These are phyloP conservation scores for Octomys mimax DNA, from an alignment of 2,797 vertebrate species.

Conservation along the genomic window DNA sequence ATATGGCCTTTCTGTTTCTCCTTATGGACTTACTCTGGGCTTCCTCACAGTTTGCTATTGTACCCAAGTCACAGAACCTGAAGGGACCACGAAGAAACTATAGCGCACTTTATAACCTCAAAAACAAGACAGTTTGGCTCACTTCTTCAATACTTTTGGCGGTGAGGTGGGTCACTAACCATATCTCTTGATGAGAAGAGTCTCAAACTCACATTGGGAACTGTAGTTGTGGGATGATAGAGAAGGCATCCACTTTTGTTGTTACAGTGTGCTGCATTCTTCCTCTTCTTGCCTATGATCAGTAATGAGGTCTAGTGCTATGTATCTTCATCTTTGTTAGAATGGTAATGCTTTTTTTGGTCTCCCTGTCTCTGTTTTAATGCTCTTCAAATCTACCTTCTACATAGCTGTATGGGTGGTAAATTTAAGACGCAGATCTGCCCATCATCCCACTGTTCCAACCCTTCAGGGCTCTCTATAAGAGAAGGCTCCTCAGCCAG, in stretches of 20 bases:
- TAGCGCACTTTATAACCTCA: not conserved
- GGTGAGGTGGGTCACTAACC: not conserved
- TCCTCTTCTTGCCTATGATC: not conserved
- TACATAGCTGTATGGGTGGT: not conserved
- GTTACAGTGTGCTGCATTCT: not conserved
- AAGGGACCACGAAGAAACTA: not conserved
- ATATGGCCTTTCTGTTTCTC: not conserved
- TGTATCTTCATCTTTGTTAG: not conserved
- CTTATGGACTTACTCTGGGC: not conserved
- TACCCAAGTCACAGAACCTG: not conserved
- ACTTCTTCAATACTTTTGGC: not conserved
- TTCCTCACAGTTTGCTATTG: not conserved
- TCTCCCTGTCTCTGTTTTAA: not conserved
- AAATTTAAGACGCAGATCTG: not conserved
- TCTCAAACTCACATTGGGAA: not conserved
- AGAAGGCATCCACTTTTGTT: not conserved
- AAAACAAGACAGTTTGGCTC: not conserved
- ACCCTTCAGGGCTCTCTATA: not conserved
- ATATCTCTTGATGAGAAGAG: not conserved
- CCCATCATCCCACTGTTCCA: not conserved
- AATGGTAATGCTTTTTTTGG: not conserved
- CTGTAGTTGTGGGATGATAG: not conserved
- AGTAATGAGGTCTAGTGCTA: not conserved
- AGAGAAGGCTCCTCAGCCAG: not conserved
- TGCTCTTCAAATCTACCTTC: not conserved